Conservation (phyloP, 2,113 vertebrate species). For the Vidua chalybeata region DNA sequence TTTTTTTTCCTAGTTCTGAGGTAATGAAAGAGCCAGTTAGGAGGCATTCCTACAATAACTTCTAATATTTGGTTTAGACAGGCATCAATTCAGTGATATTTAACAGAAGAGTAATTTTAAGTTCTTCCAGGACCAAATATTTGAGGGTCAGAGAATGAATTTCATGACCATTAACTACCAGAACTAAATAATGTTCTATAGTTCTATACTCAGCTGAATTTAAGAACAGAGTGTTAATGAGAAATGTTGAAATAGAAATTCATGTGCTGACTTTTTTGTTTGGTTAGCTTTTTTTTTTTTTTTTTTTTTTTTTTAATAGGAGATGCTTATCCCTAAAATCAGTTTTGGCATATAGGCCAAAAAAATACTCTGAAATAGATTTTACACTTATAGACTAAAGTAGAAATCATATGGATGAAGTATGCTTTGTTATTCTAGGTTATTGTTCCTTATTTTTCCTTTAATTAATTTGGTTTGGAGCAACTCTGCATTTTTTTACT, state of each 20-base stretch:
- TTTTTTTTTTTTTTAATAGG: neutral
- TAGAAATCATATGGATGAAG: neutral
- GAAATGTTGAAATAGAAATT: neutral
- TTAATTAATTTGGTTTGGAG: neutral
- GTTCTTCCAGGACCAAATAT: neutral
- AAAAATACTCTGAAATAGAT: neutral
- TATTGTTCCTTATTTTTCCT: neutral
- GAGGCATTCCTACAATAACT: neutral
- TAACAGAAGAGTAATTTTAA: neutral
- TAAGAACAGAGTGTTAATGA: neutral
- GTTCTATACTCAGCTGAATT: neutral
- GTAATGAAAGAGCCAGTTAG: neutral
- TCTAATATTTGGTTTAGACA: neutral
- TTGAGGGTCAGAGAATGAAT: neutral
- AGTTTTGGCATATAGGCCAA: neutral
- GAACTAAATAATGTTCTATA: neutral
- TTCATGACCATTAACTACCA: neutral
- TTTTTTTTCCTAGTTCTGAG: neutral
- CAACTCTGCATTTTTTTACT: neutral
- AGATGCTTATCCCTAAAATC: neutral
- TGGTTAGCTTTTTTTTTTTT: neutral
- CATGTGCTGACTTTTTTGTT: accelerated
- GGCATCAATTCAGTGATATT: neutral
- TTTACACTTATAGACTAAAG: neutral
- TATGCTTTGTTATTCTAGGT: neutral